phyloP scores from a whole-genome alignment of 2,888 invertebrate species.

The Psylliodes chrysocephalus region DNA sequence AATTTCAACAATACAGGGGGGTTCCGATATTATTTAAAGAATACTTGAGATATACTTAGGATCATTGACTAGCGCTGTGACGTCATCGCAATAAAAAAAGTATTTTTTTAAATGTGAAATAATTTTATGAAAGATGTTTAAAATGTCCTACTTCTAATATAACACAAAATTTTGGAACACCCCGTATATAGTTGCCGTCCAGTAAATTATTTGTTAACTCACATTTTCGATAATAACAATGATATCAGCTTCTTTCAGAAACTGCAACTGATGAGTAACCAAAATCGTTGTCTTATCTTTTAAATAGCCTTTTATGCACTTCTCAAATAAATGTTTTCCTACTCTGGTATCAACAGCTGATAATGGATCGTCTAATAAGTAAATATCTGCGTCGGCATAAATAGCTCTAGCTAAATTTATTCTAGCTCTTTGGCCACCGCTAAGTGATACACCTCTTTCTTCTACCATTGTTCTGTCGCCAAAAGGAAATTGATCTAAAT shows the following conservation, averaged over 20 bases:
- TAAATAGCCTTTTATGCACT: slow-evolving; percentile 72
- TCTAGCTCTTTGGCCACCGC: slow-evolving; percentile 85
- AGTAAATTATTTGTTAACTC: too few relatives aligned
- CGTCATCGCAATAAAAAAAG: too few relatives aligned
- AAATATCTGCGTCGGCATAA: slow-evolving; percentile 80
- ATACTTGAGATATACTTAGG: too few relatives aligned
- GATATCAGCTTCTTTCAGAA: slow-evolving; percentile 73
- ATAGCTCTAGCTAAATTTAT: slow-evolving; percentile 82
- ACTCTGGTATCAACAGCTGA: slow-evolving; percentile 84
- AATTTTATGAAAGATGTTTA: too few relatives aligned
- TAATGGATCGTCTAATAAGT: slow-evolving; percentile 82
- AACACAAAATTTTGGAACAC: too few relatives aligned
- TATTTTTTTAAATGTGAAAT: too few relatives aligned
- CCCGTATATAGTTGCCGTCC: too few relatives aligned
- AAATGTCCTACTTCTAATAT: too few relatives aligned
- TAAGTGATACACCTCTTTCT: slow-evolving; percentile 81
- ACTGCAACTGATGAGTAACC: slow-evolving; percentile 89
- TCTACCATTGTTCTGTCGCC: slow-evolving; percentile 82
- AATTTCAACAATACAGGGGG: too few relatives aligned
- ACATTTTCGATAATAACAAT: slow-evolving; percentile 75
- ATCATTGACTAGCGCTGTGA: too few relatives aligned
- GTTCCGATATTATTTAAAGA: too few relatives aligned
- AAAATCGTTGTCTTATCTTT: slow-evolving; percentile 76
- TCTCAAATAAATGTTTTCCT: slow-evolving; percentile 78
- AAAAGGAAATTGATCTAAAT: slow-evolving; percentile 76